Conservation (phyloP, 2,113 vertebrate genomes). For the Stomatorhinus ivindoensis region DNA sequence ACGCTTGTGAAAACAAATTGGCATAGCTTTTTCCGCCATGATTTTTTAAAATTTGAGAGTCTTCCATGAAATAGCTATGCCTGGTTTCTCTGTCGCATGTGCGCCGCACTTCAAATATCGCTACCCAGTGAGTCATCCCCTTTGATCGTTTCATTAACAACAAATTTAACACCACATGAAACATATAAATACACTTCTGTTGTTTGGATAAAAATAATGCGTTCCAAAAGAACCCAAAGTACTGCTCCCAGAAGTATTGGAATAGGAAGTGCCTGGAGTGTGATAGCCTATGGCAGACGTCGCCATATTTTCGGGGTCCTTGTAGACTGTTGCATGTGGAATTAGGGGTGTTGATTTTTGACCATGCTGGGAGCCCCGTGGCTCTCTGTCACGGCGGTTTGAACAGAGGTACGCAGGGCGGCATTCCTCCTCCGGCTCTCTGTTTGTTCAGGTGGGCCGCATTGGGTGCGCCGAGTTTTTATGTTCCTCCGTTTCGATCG, state of each 20-base stretch:
- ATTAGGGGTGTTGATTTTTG: not conserved
- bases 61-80: not conserved
- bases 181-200: slow-evolving; percentile 6
- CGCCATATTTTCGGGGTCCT: not conserved
- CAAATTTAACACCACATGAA: not conserved
- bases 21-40: not conserved
- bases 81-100: not conserved
- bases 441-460: slow-evolving; percentile 84
- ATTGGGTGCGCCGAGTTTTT: slow-evolving; percentile 55
- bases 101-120: not conserved
- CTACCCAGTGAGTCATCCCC: not conserved
- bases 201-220: not conserved
- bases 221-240: not conserved
- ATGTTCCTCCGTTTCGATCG: slow-evolving; percentile 65
- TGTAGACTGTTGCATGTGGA: not conserved
- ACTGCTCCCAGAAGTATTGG: not conserved
- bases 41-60: not conserved
- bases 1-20: slow-evolving; percentile 2
- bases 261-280: not conserved
- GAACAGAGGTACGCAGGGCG: not conserved
- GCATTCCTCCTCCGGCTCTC: slow-evolving; percentile 38
- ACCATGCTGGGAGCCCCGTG: not conserved
- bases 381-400: not conserved
- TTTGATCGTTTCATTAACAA: slow-evolving; percentile 17
- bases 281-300: not conserved